phyloP scores from a whole-genome alignment of 2,797 vertebrate species.

The Cyclura pinguis region DNA sequence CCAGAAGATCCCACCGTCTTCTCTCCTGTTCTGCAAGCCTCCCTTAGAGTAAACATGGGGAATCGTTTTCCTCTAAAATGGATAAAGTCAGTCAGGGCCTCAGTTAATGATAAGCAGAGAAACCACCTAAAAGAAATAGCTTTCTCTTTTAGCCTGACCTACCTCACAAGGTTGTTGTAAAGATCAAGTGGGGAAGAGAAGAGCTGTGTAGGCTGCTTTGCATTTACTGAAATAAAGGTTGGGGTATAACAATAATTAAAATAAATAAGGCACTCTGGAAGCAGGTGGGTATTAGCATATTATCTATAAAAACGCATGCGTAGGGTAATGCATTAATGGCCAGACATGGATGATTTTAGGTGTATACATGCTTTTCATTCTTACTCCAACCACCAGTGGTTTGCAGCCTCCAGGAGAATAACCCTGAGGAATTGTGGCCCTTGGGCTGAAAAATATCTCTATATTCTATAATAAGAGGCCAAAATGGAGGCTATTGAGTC shows the following conservation, averaged over 20 bases:
- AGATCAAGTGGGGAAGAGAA: background rate
- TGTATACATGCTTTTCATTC: too few species aligned
- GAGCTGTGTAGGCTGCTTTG: background rate
- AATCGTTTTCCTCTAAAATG: background rate
- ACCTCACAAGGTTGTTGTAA: background rate
- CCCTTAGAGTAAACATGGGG: background rate
- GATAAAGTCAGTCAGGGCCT: background rate
- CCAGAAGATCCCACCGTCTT: background rate
- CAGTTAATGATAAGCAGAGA: background rate
- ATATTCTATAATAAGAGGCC: background rate
- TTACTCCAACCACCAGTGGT: background rate
- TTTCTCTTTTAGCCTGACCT: background rate
- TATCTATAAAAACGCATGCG: too few species aligned
- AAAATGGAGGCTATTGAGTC: background rate
- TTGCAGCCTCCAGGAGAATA: background rate
- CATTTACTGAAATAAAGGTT: background rate
- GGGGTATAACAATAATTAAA: background rate
- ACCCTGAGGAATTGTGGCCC: too few species aligned
- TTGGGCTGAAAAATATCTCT: background rate
- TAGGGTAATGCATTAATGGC: too few species aligned
- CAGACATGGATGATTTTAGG: too few species aligned
- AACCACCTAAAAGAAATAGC: background rate
- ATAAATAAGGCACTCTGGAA: background rate
- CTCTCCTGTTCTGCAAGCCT: background rate
- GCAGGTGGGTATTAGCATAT: background rate